Evolutionary conservation across 2,888 invertebrate species (phyloP).

Genomic region (Deladenus siricidicola): DNA sequence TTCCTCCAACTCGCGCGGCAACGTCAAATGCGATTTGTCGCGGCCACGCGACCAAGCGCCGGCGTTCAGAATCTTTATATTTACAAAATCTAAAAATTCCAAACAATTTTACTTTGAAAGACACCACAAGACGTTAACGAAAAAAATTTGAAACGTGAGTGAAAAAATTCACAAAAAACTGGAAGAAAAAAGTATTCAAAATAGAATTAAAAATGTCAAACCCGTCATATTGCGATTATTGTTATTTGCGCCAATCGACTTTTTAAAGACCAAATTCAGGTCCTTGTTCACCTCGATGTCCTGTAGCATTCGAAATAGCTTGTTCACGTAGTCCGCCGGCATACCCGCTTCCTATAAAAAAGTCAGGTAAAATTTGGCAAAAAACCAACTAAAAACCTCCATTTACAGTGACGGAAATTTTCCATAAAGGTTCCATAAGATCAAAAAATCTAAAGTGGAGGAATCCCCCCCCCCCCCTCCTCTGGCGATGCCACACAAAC

Average conservation of each 20-base stretch:
- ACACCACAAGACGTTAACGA: not conserved
- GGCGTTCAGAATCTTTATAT: conserved; percentile 94
- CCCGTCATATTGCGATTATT: conserved; percentile 28
- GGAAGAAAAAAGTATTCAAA: not conserved
- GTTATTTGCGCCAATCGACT: conserved; percentile 30
- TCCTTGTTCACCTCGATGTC: conserved; percentile 97
- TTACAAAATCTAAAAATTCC: conserved; percentile 63
- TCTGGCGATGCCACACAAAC: too few relatives aligned
- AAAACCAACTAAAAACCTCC: not conserved
- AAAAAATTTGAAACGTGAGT: too few relatives aligned
- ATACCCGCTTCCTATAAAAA: conserved; percentile 79
- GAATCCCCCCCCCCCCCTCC: too few relatives aligned
- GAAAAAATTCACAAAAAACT: too few relatives aligned
- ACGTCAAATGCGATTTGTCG: conserved; percentile 84
- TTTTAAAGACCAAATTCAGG: conserved; percentile 80
- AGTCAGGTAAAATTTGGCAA: not conserved
- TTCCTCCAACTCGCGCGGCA: conserved; percentile 94
- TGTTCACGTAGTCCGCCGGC: conserved; percentile 99
- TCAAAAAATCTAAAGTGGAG: too few relatives aligned
- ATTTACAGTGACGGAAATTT: too few relatives aligned
- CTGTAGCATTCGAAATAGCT: conserved; percentile 82
- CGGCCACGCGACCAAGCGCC: conserved; percentile 92
- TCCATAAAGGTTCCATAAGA: not conserved
- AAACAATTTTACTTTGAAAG: not conserved
- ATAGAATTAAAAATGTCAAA: conserved; percentile 4